Base-by-base conservation (phyloP, 2,888 invertebrate genomes). In the Dolichomitus sp. region DNA sequence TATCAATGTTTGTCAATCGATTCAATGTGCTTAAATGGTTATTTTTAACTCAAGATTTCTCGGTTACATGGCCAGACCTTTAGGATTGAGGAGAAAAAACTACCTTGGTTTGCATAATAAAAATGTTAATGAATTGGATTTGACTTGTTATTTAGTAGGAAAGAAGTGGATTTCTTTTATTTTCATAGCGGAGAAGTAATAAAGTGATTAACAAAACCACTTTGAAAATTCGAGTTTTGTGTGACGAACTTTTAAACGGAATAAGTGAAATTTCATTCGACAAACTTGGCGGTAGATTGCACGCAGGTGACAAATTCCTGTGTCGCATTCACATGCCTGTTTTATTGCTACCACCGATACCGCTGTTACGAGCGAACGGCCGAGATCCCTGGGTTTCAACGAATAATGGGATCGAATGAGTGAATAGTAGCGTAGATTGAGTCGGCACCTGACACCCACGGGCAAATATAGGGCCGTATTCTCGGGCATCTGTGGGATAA, bases 321-420 rank as follows among this genome's bases (percentile, higher is more conserved):
- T 27, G 33, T 59, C 59, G 48, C 37, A 54, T 17, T 73, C 45
- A 7, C 63, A 30, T n/a, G 59, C 45, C n/a, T 3, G 50, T 48
- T 40, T 54, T 77, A 40, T 33, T 52, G 63, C 42, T 57, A 40
- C 19, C 33, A 17, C 50, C 45, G 48, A 37, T 33, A 11, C 42
- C 23, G 54, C 2, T 40, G 17, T 33, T 40, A 11, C 48, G 40
- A 27, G 30, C 61, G 63, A 70, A 61, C 69, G 65, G 61, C 48
- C 73, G 52, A 14, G 45, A 17, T 63, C 50, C 57, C 42, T 37
- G 37, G 77, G 73, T 73, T 81, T 73, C 74, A 30, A 66, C 75
- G 75, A 82, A 79, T 82, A 82, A 82, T 82, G 50, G 75, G 33
- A 79, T 82, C 75, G 69, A 59, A 82, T 74, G 82, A 50, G 74